phyloP scores from a whole-genome alignment of 2,113 vertebrate species.

The Galemys pyrenaicus region DNA sequence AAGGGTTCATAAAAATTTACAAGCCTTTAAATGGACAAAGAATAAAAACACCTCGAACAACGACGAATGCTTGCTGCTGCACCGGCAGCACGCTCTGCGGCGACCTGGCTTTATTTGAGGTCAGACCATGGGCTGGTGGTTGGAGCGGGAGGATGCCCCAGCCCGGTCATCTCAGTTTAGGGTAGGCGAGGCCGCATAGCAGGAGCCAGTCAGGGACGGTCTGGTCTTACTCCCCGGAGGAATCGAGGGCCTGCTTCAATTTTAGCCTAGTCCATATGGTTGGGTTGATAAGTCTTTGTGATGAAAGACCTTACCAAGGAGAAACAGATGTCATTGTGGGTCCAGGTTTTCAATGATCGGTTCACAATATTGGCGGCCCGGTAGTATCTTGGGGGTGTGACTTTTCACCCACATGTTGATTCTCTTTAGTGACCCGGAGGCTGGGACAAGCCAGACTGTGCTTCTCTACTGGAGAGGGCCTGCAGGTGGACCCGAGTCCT shows the following conservation, averaged over 20 bases:
- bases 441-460: neutral
- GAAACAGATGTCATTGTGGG: neutral
- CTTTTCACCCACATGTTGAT: neutral
- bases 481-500: neutral
- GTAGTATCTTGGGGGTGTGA: neutral
- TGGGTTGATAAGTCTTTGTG: neutral
- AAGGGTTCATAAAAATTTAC: conserved; percentile 67
- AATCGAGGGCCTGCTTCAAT: neutral
- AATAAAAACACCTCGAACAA: conserved; percentile 41
- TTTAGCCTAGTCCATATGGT: neutral
- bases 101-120: conserved; percentile 31
- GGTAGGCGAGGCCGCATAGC: neutral
- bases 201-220: neutral
- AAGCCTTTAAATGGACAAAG: conserved; percentile 65
- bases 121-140: neutral
- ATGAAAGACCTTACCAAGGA: neutral
- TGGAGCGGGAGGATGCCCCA: neutral
- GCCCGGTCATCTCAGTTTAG: neutral
- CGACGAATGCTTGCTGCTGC: neutral
- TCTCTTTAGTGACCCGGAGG: neutral
- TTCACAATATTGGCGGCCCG: neutral
- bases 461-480: neutral
- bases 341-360: neutral
- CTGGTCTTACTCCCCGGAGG: neutral
- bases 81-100: neutral